Conservation (phyloP, 92 coral and sea anemone species). For the Epizoanthus fatuus region DNA sequence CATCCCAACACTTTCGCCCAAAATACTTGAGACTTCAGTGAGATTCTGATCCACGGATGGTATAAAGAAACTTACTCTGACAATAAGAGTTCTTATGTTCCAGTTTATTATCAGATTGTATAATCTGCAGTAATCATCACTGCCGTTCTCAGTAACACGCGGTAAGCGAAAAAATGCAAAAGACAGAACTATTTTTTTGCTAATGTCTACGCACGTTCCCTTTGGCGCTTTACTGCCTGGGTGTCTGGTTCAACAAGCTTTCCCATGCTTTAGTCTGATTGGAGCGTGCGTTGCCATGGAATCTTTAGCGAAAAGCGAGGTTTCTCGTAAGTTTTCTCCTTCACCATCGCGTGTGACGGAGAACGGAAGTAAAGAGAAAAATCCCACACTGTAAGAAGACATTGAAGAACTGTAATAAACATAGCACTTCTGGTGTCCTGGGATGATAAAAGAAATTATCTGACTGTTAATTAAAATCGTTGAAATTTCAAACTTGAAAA, state of each 20-base stretch:
- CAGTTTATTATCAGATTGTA: neutral
- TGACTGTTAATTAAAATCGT: too few relatives aligned
- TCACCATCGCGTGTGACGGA: conserved; percentile 16
- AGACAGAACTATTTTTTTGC: neutral
- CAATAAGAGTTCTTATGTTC: conserved; percentile 7
- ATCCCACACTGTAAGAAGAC: too few relatives aligned
- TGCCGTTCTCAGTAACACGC: too few relatives aligned
- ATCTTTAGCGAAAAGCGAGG: conserved; percentile 15
- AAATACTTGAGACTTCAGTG: too few relatives aligned
- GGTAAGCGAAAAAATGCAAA: neutral
- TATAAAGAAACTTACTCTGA: conserved; percentile 5
- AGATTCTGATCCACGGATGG: too few relatives aligned
- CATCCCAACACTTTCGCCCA: too few relatives aligned
- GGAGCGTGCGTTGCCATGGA: conserved; percentile 16
- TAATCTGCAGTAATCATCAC: too few relatives aligned
- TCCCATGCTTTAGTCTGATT: conserved; percentile 27
- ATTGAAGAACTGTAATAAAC: too few relatives aligned
- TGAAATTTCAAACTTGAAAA: too few relatives aligned
- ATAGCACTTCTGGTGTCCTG: too few relatives aligned
- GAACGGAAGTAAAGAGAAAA: neutral
- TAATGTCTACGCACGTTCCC: conserved; percentile 6
- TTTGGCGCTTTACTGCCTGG: neutral
- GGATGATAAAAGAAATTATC: too few relatives aligned
- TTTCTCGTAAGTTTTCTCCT: conserved; percentile 9
- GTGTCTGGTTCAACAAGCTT: neutral